Percentiles rank a stretch among this genome's conserved stretches.
These are phyloP conservation scores for Cairina moschata DNA, from an alignment of 2,113 vertebrate species.

Conservation along the genomic window DNA sequence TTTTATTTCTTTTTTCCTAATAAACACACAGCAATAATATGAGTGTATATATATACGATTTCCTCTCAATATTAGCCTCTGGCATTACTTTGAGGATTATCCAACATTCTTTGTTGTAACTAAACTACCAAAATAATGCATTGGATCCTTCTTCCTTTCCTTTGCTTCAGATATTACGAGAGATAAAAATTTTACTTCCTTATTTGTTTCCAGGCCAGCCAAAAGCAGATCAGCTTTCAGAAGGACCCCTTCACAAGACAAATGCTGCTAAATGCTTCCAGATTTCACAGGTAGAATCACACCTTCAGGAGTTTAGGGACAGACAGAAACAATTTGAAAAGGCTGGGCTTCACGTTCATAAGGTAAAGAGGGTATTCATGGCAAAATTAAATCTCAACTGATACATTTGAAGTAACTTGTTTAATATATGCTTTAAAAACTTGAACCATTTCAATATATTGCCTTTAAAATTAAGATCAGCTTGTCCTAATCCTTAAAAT, in stretches of 20 bases:
- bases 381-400: not conserved
- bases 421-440: not conserved
- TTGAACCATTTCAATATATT: not conserved
- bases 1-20: not conserved
- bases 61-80: not conserved
- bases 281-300: not conserved
- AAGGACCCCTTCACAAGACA: not conserved
- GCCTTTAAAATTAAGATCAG: not conserved
- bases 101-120: not conserved
- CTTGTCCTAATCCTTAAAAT: not conserved
- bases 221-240: conserved; percentile 2
- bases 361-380: conserved; percentile 65
- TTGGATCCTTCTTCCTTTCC: not conserved
- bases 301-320: conserved; percentile 8
- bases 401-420: not conserved
- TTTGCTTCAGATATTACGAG: not conserved
- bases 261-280: accelerated
- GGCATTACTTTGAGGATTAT: not conserved
- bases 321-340: conserved; percentile 28
- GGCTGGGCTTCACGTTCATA: conserved; percentile 59
- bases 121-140: not conserved
- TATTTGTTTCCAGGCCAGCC: conserved; percentile 49
- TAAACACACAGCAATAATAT: not conserved
- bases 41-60: not conserved
- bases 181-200: not conserved